Base-by-base conservation (phyloP, 2,888 invertebrate genomes). In the Periphyllus acericola region DNA sequence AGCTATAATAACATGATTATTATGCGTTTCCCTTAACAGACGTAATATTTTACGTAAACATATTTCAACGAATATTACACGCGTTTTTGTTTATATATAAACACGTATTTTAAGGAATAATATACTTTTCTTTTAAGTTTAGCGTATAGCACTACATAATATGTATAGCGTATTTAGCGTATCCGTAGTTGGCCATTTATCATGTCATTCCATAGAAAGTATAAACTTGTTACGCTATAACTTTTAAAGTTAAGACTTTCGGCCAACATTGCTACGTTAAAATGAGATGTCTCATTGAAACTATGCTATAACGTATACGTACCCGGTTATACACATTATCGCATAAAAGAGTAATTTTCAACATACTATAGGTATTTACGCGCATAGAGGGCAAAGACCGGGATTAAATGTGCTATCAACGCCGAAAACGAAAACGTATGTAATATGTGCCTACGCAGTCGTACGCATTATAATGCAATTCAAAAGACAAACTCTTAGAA, bases 231-330 rank as follows among this genome's bases (percentile, higher is more conserved):
- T 52, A 52, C 36, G 6, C 17, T 52, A 3, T 25, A 46, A n/a
- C 25, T 71, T 82, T 46, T 82, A 52, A 71, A 52, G 25, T 82
- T 52, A 52, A 17, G 11, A 46, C 71, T 82, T 55, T 46, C 52
- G 32, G 6, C 21, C 29, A 17, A 34, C 34, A 4, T 32, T 52
- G 46, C 3, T 25, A 71, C 32, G 46, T 82, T 25, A 60, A 60
- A 60, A 60, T 60, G 21, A 25, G 21, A 25, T 60, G 25, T 25
- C 60, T 60, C 60, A 60, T 60, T 25, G 25, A 60, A 60, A 60
- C 60, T 60, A 60, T 25, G 1, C 8, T 60, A 25, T 60, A 60
- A 25, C 6, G 36, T 36, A 36, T 36, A 36, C 36, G 6, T 36
- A 36, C 6, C 3, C 6, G 6, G 3, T 36, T 36, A 3, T 36